Evolutionary conservation across 2,113 vertebrate genomes (phyloP), one percentile per base, ranked within the genome.

Genomic region (Pygathrix nemaeus): DNA sequence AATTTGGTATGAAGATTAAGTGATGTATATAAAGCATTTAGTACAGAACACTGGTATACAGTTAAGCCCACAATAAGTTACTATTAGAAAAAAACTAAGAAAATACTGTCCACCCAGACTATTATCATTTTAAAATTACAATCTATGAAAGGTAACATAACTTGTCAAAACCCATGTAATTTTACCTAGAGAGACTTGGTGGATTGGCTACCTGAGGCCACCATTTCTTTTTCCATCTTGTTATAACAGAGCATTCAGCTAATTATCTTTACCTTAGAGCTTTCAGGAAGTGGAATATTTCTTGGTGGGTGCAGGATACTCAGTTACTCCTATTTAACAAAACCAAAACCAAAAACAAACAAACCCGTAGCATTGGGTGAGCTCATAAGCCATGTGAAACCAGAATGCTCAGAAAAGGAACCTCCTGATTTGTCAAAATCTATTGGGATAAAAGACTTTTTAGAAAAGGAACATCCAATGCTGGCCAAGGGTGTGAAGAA

Each of bases 71-170:
- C n/a, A 80, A 2, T 57, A 84, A 73, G 43, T 85, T 80, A 90
- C 6, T 85, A 79, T 40, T 30, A 68, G 10, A 93, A 94, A 20
- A 89, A 97, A 91, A 75, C 45, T 80, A 93, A 79, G 38, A 83
- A 27, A 94, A 43, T 61, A n/a, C 48, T 86, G 10, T 87, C 55
- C 57, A 7, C 17, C n/a, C 43, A 84, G 80, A 92, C 16, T 86
- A 40, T 5, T 38, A 64, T 38, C 23, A 93, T 45, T 92, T 73
- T 94, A 9, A 86, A 94, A 81, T 45, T 38, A 92, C 8, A 86
- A 52, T 78, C 11, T 61, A 6, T 91, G 17, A 96, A 55, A 40
- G n/a, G 18, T 64, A 83, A 59, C 18, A 79, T 72, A 91, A 89
- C 23, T 35, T 90, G 43, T 83, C 89, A 96, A 93, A 90, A 64